Conservation (phyloP, 2,113 vertebrate species). For the Thymallus thymallus region DNA sequence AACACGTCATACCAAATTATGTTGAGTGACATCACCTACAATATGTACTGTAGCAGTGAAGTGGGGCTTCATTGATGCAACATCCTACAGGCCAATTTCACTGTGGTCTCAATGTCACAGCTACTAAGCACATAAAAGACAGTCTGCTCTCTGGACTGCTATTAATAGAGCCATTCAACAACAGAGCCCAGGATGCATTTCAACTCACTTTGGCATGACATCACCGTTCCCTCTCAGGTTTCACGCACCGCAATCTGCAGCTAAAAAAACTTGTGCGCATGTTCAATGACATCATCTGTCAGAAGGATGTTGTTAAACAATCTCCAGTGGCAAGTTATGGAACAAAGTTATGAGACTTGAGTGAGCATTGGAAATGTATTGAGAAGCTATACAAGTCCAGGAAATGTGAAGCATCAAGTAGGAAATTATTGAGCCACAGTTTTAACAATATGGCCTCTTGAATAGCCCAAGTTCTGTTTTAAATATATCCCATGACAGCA, state of each 20-base stretch:
- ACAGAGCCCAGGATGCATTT: neutral
- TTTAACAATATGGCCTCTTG: too few relatives aligned
- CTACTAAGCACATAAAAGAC: neutral
- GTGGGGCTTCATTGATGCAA: too few relatives aligned
- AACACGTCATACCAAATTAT: neutral
- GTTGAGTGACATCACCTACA: neutral
- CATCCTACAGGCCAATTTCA: neutral
- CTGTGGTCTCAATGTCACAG: neutral
- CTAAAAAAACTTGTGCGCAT: neutral
- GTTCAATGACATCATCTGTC: neutral
- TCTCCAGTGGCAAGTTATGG: neutral
- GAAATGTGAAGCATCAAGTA: too few relatives aligned
- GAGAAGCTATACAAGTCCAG: neutral
- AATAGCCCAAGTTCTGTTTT: too few relatives aligned
- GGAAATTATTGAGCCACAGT: too few relatives aligned
- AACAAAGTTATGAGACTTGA: neutral
- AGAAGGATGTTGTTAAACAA: neutral
- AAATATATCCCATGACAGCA: too few relatives aligned
- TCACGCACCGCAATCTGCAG: neutral
- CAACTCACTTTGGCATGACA: neutral
- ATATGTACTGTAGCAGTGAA: too few relatives aligned
- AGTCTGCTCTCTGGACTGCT: neutral
- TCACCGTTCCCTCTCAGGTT: slow-evolving; percentile 6
- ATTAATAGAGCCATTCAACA: slow-evolving; percentile 14
- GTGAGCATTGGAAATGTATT: neutral